phyloP scores from a whole-genome alignment of 2,888 invertebrate genomes.

The Philereme transversata region DNA sequence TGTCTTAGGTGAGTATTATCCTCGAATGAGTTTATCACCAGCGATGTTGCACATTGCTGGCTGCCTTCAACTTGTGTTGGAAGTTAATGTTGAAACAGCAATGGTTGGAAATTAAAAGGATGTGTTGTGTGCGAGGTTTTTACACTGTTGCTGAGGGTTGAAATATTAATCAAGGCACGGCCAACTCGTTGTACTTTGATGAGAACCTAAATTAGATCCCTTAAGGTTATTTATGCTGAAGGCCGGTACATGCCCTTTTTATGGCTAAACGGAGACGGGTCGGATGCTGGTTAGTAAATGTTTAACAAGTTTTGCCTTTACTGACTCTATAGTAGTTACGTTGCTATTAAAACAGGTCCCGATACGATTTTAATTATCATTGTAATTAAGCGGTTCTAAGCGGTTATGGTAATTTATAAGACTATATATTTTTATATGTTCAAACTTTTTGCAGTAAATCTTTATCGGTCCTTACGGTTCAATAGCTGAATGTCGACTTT shows the following conservation, averaged over 20 bases:
- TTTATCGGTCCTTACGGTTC: too few relatives aligned
- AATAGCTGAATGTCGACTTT: too few relatives aligned
- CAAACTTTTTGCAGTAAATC: too few relatives aligned
- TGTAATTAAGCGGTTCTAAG: too few relatives aligned
- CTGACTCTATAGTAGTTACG: too few relatives aligned
- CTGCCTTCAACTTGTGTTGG: background rate
- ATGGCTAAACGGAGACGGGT: constrained; percentile 22
- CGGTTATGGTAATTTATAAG: too few relatives aligned
- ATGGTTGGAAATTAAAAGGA: constrained; percentile 9
- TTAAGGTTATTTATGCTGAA: constrained; percentile 43
- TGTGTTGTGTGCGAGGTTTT: constrained; percentile 7
- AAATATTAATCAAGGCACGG: constrained; percentile 52
- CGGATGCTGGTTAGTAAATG: constrained; percentile 25
- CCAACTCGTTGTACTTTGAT: constrained; percentile 46
- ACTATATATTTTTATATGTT: too few relatives aligned
- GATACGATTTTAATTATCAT: too few relatives aligned
- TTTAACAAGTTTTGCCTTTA: constrained; percentile 15
- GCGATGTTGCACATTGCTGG: constrained; percentile 18
- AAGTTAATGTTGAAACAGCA: constrained; percentile 8
- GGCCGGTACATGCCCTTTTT: constrained; percentile 34
- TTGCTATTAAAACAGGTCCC: too few relatives aligned
- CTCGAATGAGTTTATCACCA: background rate
- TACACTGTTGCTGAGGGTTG: constrained; percentile 41
- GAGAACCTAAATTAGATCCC: constrained; percentile 52
- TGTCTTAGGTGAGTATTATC: background rate